A percentile compares a stretch with the other conserved stretches of the same genome.
Evolutionary conservation across 2,797 vertebrate species (phyloP).

Genomic region (Philypnodon macrostomus): DNA sequence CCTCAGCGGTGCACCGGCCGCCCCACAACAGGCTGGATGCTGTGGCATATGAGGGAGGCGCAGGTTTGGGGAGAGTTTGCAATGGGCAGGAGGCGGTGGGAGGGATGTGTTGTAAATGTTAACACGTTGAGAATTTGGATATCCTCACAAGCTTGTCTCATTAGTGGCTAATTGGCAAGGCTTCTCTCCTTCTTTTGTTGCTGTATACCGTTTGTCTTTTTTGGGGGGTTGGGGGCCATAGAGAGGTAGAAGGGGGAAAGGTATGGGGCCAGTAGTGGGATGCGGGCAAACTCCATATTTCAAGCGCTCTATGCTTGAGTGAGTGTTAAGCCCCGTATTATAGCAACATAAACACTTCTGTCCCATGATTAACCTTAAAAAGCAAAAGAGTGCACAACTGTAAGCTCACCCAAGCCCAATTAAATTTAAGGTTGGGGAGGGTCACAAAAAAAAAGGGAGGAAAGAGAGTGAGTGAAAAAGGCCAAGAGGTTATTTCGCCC

Average conservation of each 20-base stretch:
- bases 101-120: slow-evolving; percentile 69
- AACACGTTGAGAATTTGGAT: slow-evolving; percentile 81
- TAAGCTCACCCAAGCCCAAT: slow-evolving; percentile 63
- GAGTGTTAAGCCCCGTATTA: slow-evolving; percentile 71
- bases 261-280: slow-evolving; percentile 38
- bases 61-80: slow-evolving; percentile 53
- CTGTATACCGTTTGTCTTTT: slow-evolving; percentile 74
- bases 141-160: slow-evolving; percentile 84
- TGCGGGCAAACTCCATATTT: slow-evolving; percentile 73
- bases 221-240: slow-evolving; percentile 19
- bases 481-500: slow-evolving; percentile 36
- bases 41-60: slow-evolving; percentile 67
- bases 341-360: slow-evolving; percentile 76
- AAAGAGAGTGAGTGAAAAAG: slow-evolving; percentile 41
- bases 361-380: slow-evolving; percentile 80
- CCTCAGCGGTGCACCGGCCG: slow-evolving; percentile 68
- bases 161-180: slow-evolving; percentile 85
- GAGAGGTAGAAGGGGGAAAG: slow-evolving; percentile 8
- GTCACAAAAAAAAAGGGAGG: slow-evolving; percentile 22
- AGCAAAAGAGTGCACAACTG: slow-evolving; percentile 73
- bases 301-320: slow-evolving; percentile 63
- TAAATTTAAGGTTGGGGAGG: slow-evolving; percentile 59
- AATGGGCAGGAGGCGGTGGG: slow-evolving; percentile 34
- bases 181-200: slow-evolving; percentile 75
- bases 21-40: slow-evolving; percentile 63